Percentiles rank a stretch among this genome's conserved stretches.
Evolutionary conservation across 2,113 vertebrate species (phyloP).

Genomic region (Amia ocellicauda): DNA sequence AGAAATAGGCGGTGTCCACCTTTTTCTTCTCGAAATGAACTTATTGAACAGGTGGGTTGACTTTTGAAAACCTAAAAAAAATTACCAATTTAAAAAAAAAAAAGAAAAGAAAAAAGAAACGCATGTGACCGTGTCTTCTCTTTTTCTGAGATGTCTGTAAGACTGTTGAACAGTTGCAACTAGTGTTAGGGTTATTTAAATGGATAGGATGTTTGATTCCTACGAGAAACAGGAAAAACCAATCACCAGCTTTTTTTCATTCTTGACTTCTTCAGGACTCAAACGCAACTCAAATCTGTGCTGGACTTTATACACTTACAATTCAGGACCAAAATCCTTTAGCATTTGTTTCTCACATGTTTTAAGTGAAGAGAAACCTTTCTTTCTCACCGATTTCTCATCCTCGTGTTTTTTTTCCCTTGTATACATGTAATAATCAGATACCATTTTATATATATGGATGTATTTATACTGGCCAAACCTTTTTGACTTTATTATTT

Average conservation of each 20-base stretch:
- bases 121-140: slow-evolving; percentile 95
- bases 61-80: slow-evolving; percentile 84
- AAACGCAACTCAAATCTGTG: slow-evolving; percentile 98
- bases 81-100: slow-evolving; percentile 75
- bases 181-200: slow-evolving; percentile 95
- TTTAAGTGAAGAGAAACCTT: slow-evolving; percentile 77
- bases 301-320: slow-evolving; percentile 86
- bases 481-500: slow-evolving; percentile 77
- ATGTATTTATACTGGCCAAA: slow-evolving; percentile 99
- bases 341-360: slow-evolving; percentile 80
- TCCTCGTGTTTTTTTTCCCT: slow-evolving; percentile 78
- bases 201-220: slow-evolving; percentile 96
- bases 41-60: slow-evolving; percentile 84
- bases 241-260: slow-evolving; percentile 97
- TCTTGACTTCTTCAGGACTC: slow-evolving; percentile 95
- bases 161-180: slow-evolving; percentile 92
- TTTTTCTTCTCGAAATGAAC: slow-evolving; percentile 73
- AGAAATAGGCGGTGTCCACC: slow-evolving; percentile 50
- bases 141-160: slow-evolving; percentile 91
- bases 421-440: slow-evolving; percentile 94
- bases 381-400: slow-evolving; percentile 80
- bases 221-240: slow-evolving; percentile 69
- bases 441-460: slow-evolving; percentile 98
- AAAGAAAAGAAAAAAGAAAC: slow-evolving; percentile 70
- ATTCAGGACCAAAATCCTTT: slow-evolving; percentile 98